Evolutionary conservation across 2,113 vertebrate genomes (phyloP).

Genomic region (Planiliza haematocheilus): DNA sequence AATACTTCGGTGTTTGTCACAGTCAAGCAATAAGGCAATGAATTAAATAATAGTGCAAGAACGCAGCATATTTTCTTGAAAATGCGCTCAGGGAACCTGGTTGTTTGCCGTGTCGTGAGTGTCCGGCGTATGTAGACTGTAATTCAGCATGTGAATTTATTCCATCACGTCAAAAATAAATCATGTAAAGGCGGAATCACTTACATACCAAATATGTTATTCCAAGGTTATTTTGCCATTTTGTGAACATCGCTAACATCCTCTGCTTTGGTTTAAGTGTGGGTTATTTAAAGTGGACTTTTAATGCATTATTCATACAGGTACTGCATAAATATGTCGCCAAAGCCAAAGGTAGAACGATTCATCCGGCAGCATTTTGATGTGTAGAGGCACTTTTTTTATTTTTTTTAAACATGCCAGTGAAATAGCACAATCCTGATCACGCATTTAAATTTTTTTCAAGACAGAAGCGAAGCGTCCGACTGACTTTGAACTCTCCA

Average conservation of each 20-base stretch:
- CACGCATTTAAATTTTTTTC: constrained; percentile 49
- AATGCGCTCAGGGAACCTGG: no score
- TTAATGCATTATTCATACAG: constrained; percentile 28
- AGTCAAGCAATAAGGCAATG: no score
- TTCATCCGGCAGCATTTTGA: constrained; percentile 28
- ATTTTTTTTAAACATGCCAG: constrained; percentile 6
- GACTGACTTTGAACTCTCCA: constrained; percentile 63
- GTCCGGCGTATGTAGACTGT: no score
- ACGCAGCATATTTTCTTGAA: no score
- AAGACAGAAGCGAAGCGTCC: constrained; percentile 16
- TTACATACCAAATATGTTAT: neutral
- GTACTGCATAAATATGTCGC: constrained; percentile 21
- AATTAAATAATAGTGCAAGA: no score
- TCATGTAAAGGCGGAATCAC: neutral
- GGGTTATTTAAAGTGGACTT: constrained; percentile 19
- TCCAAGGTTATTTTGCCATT: neutral
- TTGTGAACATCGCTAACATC: neutral
- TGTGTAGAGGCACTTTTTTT: constrained; percentile 24
- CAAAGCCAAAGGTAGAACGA: constrained; percentile 24
- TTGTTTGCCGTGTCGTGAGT: no score
- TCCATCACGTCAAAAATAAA: constrained; percentile 11
- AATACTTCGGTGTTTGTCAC: no score
- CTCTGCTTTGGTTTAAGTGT: neutral
- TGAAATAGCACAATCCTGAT: constrained; percentile 26
- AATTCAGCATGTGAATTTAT: neutral